These are phyloP conservation scores for Chymomyza caudatula DNA, from an alignment of 2,888 invertebrate species.

Conservation along the genomic window DNA sequence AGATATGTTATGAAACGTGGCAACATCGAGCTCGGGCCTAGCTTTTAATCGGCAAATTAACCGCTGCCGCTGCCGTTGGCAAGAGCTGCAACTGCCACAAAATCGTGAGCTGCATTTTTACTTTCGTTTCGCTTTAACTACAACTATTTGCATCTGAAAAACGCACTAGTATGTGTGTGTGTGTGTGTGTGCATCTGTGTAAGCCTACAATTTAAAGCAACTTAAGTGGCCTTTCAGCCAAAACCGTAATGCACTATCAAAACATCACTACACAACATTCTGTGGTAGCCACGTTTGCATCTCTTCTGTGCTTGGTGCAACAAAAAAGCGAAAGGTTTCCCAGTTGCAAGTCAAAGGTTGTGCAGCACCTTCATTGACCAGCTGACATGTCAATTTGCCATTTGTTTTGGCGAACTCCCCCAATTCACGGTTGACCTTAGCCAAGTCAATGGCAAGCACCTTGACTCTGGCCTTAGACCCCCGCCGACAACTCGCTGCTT, in stretches of 20 bases:
- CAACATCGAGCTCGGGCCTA: background rate
- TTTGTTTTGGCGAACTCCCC: slow-evolving; percentile 1
- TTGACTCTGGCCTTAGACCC: background rate
- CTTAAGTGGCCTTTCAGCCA: slow-evolving; percentile 18
- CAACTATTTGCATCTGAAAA: slow-evolving; percentile 43
- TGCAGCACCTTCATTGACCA: slow-evolving; percentile 28
- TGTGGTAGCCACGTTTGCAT: slow-evolving; percentile 18
- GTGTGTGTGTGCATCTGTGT: no score
- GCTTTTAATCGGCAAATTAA: slow-evolving; percentile 47
- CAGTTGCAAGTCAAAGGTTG: slow-evolving; percentile 12
- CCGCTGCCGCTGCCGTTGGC: slow-evolving; percentile 34
- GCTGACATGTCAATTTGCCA: slow-evolving; percentile 37
- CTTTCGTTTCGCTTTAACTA: slow-evolving; percentile 39
- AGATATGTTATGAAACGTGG: slow-evolving; percentile 66
- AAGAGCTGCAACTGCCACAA: slow-evolving; percentile 13
- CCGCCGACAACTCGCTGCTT: background rate
- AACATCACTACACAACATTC: background rate
- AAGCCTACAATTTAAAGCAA: slow-evolving; percentile 43
- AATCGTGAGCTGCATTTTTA: slow-evolving; percentile 48
- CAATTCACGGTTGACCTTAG: slow-evolving; percentile 20
- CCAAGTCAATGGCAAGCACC: slow-evolving; percentile 5
- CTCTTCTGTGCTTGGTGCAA: slow-evolving; percentile 42
- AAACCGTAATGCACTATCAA: background rate
- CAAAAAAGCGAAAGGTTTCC: background rate
- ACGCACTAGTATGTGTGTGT: no score